Percentiles rank a stretch among this genome's conserved stretches.
phyloP scores from a whole-genome alignment of 2,797 vertebrate genomes.

The Xenops minutus region DNA sequence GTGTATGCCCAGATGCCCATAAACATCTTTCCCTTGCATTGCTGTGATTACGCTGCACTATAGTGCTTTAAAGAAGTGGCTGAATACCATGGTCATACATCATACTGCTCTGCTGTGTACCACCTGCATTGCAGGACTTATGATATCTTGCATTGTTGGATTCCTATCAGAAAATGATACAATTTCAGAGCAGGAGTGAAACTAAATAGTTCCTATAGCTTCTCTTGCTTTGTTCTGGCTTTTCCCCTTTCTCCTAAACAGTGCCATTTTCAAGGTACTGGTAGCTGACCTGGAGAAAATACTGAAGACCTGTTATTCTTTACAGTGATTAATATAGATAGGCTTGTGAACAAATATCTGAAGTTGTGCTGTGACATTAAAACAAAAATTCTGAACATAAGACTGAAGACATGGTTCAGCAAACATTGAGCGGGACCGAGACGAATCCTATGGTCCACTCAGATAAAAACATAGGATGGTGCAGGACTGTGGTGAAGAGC shows the following conservation, averaged over 20 bases:
- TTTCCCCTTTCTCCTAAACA: not conserved
- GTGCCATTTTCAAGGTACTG: not conserved
- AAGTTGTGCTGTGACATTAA: not conserved
- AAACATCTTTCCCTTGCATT: not conserved
- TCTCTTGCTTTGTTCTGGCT: not conserved
- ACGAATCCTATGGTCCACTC: not conserved
- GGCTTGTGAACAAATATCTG: not conserved
- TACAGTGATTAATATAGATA: not conserved
- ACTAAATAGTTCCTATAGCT: not conserved
- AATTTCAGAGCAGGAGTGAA: not conserved
- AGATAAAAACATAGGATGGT: not conserved
- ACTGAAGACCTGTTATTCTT: not conserved
- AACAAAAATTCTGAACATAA: not conserved
- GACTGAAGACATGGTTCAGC: not conserved
- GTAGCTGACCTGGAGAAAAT: not conserved
- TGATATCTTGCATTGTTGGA: not conserved
- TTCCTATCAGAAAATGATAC: not conserved
- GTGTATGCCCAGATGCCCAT: not conserved
- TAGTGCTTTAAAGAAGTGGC: not conserved
- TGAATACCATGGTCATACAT: not conserved
- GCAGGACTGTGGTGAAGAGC: not conserved
- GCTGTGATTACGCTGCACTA: not conserved
- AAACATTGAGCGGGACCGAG: not conserved
- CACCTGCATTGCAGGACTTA: not conserved
- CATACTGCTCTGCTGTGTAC: not conserved